phyloP scores from a whole-genome alignment of 2,113 vertebrate genomes.

The Procavia capensis region DNA sequence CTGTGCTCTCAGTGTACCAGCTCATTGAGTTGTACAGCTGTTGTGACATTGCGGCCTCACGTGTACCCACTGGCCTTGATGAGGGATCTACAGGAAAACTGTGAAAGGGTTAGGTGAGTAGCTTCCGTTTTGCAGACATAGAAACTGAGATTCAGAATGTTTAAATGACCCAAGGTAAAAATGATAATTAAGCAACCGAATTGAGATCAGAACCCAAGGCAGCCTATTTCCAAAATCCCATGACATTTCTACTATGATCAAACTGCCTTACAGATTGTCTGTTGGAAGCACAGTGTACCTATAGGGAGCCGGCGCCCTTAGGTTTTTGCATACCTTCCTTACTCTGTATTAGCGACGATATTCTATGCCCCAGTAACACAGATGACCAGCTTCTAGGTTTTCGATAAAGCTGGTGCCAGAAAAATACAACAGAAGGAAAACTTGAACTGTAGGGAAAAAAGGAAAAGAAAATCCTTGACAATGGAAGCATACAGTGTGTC shows the following conservation, averaged over 20 bases:
- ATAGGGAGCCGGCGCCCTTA: background rate
- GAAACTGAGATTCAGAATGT: constrained; percentile 12
- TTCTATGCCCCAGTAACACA: background rate
- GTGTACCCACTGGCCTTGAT: background rate
- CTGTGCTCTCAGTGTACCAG: background rate
- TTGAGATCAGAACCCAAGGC: background rate
- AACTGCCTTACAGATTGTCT: background rate
- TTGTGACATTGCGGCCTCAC: background rate
- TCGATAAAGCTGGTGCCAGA: background rate
- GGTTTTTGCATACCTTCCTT: background rate
- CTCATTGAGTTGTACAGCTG: background rate
- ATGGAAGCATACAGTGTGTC: background rate
- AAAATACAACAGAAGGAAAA: constrained; percentile 34
- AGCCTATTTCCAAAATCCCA: background rate
- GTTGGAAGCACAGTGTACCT: background rate
- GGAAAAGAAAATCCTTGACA: background rate
- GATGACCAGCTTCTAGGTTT: background rate
- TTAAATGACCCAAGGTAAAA: background rate
- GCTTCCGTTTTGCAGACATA: background rate
- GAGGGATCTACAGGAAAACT: background rate
- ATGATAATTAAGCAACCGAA: background rate
- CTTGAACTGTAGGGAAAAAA: background rate
- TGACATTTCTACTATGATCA: background rate
- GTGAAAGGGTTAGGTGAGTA: background rate
- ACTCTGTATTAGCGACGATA: too few relatives aligned